phyloP scores from a whole-genome alignment of 2,888 invertebrate genomes.

The Pandemis heparana region DNA sequence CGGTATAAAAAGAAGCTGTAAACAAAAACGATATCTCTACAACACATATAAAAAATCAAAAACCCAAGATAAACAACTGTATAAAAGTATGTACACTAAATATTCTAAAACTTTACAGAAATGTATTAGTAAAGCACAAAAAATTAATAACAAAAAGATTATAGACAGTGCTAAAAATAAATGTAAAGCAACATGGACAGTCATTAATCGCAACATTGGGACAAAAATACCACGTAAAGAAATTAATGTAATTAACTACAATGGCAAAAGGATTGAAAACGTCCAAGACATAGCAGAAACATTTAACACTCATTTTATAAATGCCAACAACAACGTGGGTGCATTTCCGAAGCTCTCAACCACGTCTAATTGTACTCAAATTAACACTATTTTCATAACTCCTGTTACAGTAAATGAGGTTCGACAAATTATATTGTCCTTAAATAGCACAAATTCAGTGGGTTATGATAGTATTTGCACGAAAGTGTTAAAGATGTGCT shows the following conservation, averaged over 20 bases:
- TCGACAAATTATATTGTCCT: neutral
- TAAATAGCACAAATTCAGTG: neutral
- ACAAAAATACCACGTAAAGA: neutral
- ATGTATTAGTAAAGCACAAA: neutral
- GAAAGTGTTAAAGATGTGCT: no score
- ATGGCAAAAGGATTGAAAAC: no score
- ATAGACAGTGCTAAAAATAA: neutral
- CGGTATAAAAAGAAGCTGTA: no score
- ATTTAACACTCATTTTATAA: no score
- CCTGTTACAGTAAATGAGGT: neutral
- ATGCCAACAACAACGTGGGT: no score
- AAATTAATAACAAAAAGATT: neutral
- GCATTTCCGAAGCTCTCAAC: no score
- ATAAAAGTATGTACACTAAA: neutral
- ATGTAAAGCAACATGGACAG: neutral
- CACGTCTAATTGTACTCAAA: no score
- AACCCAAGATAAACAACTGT: neutral
- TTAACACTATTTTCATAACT: neutral
- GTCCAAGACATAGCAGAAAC: no score
- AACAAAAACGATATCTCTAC: no score
- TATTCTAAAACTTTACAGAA: neutral
- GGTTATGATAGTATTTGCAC: no score
- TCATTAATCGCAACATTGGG: neutral
- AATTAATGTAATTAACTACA: neutral
- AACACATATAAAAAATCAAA: no score